Percentiles rank a stretch among this genome's conserved stretches.
These are phyloP conservation scores for Gymnopithys bicolor DNA, from an alignment of 2,797 vertebrate genomes.

Conservation along the genomic window DNA sequence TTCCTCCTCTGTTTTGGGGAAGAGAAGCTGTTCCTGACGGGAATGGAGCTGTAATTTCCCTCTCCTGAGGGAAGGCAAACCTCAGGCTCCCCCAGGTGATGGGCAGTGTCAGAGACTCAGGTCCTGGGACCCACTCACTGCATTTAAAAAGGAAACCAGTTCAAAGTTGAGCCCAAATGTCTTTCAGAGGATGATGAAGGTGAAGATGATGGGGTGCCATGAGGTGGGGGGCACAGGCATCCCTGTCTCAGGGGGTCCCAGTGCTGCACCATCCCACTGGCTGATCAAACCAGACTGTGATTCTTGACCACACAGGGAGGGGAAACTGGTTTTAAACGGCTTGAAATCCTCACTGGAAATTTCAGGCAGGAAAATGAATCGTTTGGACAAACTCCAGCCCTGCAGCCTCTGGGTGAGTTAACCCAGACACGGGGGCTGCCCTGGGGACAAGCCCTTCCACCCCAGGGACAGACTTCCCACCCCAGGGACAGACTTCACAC, in stretches of 20 bases:
- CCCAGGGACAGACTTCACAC: background rate
- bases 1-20: conserved; percentile 35
- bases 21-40: background rate
- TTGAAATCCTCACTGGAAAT: background rate
- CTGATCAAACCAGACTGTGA: background rate
- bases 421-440: background rate
- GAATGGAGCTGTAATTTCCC: background rate
- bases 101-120: background rate
- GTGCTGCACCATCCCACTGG: background rate
- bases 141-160: background rate
- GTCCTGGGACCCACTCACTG: rapidly evolving
- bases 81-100: background rate
- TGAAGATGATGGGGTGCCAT: background rate
- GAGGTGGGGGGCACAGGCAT: rapidly evolving
- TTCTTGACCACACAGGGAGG: rapidly evolving
- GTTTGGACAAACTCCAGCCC: background rate
- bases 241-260: rapidly evolving
- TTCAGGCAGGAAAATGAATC: background rate
- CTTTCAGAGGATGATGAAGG: background rate
- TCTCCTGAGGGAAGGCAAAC: background rate
- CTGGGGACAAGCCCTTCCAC: background rate
- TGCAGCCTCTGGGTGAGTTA: background rate
- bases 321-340: background rate
- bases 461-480: background rate
- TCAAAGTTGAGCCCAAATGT: background rate